phyloP scores from a whole-genome alignment of 2,113 vertebrate species.

The Neofelis nebulosa region DNA sequence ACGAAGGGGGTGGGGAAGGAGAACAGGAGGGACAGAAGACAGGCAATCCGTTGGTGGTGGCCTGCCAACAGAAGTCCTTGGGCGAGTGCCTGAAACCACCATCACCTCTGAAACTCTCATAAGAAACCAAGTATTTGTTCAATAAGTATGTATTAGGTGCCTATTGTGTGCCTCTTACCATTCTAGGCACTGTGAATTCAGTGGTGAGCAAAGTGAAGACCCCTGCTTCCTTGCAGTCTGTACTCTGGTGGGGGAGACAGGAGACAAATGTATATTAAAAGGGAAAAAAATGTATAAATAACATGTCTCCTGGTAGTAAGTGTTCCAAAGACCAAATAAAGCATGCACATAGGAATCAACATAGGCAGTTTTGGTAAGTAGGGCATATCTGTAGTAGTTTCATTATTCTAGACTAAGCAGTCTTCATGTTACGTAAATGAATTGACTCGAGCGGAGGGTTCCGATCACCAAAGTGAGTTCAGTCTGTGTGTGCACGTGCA shows the following conservation, averaged over 20 bases:
- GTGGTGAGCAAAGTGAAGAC: background rate
- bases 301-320: background rate
- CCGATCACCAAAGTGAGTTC: background rate
- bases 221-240: background rate
- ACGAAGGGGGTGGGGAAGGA: background rate
- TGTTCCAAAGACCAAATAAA: background rate
- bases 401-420: background rate
- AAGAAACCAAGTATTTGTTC: background rate
- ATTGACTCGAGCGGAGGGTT: background rate
- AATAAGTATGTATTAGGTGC: background rate
- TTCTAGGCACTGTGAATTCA: background rate
- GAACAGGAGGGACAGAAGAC: background rate
- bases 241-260: background rate
- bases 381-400: background rate
- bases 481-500: background rate
- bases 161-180: background rate
- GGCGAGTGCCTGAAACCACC: background rate
- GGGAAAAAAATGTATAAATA: background rate
- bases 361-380: background rate
- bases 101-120: background rate
- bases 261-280: background rate
- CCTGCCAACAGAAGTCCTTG: background rate
- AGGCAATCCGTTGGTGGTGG: background rate
- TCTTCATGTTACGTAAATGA: background rate
- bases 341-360: background rate